Evolutionary conservation across 2,113 vertebrate species (phyloP).

Genomic region (Oncorhynchus keta): DNA sequence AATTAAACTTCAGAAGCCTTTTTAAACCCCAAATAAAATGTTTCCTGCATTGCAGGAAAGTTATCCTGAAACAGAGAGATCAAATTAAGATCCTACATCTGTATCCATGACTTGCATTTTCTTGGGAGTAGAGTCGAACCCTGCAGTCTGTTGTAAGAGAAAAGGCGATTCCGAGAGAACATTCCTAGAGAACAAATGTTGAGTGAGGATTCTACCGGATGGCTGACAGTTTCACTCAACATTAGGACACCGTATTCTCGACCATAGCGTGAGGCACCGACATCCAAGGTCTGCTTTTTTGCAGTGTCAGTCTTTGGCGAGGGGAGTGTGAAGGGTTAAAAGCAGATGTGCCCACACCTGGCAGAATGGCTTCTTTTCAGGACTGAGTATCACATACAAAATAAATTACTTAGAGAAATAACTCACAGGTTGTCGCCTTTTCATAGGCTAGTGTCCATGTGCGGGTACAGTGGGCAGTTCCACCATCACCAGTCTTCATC

Average conservation of each 20-base stretch:
- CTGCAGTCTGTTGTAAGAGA: background rate
- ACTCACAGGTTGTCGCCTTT: background rate
- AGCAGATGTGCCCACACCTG: conserved; percentile 5
- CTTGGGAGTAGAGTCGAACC: background rate
- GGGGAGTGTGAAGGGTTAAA: background rate
- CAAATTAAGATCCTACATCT: too few relatives aligned
- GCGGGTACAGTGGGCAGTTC: conserved; percentile 30
- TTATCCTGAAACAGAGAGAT: too few relatives aligned
- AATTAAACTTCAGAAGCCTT: too few relatives aligned
- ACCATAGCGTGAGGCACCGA: conserved; percentile 7
- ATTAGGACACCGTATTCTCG: background rate
- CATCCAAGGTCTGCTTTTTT: conserved; percentile 2
- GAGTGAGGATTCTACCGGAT: background rate
- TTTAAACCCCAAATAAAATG: too few relatives aligned
- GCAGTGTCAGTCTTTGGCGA: conserved; percentile 20
- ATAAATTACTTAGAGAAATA: background rate
- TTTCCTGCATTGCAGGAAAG: too few relatives aligned
- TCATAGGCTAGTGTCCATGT: conserved; percentile 4
- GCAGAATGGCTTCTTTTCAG: conserved; percentile 28
- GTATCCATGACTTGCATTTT: conserved; percentile 7
- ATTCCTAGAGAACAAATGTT: background rate
- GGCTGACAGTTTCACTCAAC: background rate
- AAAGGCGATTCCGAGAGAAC: background rate
- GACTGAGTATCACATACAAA: conserved; percentile 8
- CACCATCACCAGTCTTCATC: conserved; percentile 38